Evolutionary conservation across 1,140 invertebrate genomes (phyloP), one percentile per base, ranked within the genome.

Genomic region (Branchinecta lindahli): DNA sequence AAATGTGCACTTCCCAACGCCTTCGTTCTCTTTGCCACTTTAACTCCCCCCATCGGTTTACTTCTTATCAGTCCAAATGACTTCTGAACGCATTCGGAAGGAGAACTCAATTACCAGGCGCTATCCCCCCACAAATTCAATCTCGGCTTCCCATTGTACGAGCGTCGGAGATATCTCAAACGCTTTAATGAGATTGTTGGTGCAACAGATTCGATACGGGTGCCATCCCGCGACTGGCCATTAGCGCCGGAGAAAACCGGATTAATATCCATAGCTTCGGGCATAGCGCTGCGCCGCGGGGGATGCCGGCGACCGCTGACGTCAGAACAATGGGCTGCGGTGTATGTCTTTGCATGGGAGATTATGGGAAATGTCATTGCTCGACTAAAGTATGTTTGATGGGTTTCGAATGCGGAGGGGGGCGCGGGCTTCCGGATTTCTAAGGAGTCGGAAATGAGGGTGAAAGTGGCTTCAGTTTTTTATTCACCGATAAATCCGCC

Each of bases 101-200:
- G 33, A 33, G 33, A 33, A 61, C 52, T 61, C 52, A 61, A 61
- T 61, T 61, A 61, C 52, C 52, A 61, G 18, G 52, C 52, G 52
- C 52, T 61, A 61, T 61, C 52, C 52, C 52, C 52, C 52, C 52
- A 61, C 52, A 61, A 61, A 61, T 61, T 61, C 52, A 61, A 61
- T 61, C 52, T 61, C 52, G 18, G 52, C 18, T 20, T 20, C 18
- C 18, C 18, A 15, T 12, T 61, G 18, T 61, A 61, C 12, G 18
- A 20, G 52, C 52, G 52, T 15, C 52, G 18, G 52, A 61, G 18
- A 12, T 15, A 20, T 61, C 18, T 20, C 52, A 61, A 61, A 61
- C 18, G 52, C 18, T 61, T 61, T 61, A 61, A 61, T 61, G 52
- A 61, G 52, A 61, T 61, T 61, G 52, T 61, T 61, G 52, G 52